Evolutionary conservation across 1,140 invertebrate species (phyloP), one percentile per base, ranked within the genome.

Genomic region (Drosophila eugracilis): DNA sequence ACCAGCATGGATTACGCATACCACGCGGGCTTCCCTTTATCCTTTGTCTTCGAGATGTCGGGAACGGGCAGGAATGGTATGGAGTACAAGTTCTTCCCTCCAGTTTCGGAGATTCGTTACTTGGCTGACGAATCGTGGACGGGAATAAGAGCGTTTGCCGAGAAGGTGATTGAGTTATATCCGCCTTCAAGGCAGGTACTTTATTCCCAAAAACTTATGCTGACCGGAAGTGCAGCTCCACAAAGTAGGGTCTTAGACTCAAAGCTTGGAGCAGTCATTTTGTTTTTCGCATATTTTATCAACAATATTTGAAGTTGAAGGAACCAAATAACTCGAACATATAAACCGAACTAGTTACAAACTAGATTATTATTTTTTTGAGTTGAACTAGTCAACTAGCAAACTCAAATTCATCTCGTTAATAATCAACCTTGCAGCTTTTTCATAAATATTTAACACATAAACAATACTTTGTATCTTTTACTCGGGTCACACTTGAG

Each of bases 1-100:
- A 81, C 62, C 19, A 83, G 78, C 19, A 1, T 77, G 4, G 78
- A 81, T 15, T 81, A 81, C 15, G 78, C 78, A 15, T 69, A 41
- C 6, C 3, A n/a, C 0, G 15, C 47, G 14, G 78, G 78, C 2
- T 69, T 81, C 21, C 73, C 78, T 0, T 34, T 81, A 1, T n/a
- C 62, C n/a, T 83, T 32, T 32, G 45, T 34, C 0, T 30, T 78
- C 1, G 78, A 83, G 21, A 32, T 83, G 53, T 52, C 78, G 0
- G 78, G 73, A n/a, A 5, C 3, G 32, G 15, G 28, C 10, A 0
- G 1, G 7, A 4, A 45, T 12, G 19, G 36, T 5, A 2, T 17
- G 10, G 45, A 67, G n/a, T 42, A 53, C 17, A 53, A 3, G 17
- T 83, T 78, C 24, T 75, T 54, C 6, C 78, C 78, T 2, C 78